A percentile compares a stretch with the other conserved stretches of the same genome.
phyloP scores from a whole-genome alignment of 2,888 invertebrate genomes.

The Drosophila multiciliata region DNA sequence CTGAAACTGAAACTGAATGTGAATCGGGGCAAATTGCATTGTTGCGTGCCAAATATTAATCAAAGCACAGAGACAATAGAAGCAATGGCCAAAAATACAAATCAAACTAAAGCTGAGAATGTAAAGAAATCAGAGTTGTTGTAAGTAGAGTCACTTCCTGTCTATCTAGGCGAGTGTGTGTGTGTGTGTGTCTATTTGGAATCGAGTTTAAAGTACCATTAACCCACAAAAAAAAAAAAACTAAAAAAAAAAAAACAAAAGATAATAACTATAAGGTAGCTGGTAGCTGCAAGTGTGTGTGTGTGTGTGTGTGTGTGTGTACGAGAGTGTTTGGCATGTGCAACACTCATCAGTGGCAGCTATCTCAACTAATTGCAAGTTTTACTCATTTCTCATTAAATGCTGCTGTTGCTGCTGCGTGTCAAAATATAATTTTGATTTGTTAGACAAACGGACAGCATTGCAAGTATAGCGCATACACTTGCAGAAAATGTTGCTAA shows the following conservation, averaged over 20 bases:
- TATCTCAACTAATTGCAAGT: slow-evolving; percentile 68
- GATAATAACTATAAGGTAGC: slow-evolving; percentile 24
- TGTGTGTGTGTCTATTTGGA: slow-evolving; percentile 10
- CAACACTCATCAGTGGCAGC: slow-evolving; percentile 33
- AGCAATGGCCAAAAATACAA: slow-evolving; percentile 34
- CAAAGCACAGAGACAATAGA: slow-evolving; percentile 44
- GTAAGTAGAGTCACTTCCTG: slow-evolving; percentile 52
- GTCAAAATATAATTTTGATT: slow-evolving; percentile 77
- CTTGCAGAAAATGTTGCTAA: background rate
- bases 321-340: slow-evolving; percentile 43
- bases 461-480: background rate
- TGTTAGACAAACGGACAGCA: slow-evolving; percentile 19
- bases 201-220: slow-evolving; percentile 74
- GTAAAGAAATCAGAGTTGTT: slow-evolving; percentile 25
- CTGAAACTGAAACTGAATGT: slow-evolving; percentile 8
- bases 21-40: slow-evolving; percentile 64
- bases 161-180: slow-evolving; percentile 6
- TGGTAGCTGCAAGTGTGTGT: slow-evolving; percentile 17
- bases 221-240: slow-evolving; percentile 64
- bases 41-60: slow-evolving; percentile 78
- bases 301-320: slow-evolving; percentile 10
- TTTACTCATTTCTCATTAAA: slow-evolving; percentile 40
- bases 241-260: background rate
- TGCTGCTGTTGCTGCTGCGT: slow-evolving; percentile 53
- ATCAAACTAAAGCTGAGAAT: slow-evolving; percentile 19